Percentiles rank a stretch among this genome's conserved stretches.
phyloP scores from a whole-genome alignment of 2,797 vertebrate genomes.

The Dendrocincla fuliginosa region DNA sequence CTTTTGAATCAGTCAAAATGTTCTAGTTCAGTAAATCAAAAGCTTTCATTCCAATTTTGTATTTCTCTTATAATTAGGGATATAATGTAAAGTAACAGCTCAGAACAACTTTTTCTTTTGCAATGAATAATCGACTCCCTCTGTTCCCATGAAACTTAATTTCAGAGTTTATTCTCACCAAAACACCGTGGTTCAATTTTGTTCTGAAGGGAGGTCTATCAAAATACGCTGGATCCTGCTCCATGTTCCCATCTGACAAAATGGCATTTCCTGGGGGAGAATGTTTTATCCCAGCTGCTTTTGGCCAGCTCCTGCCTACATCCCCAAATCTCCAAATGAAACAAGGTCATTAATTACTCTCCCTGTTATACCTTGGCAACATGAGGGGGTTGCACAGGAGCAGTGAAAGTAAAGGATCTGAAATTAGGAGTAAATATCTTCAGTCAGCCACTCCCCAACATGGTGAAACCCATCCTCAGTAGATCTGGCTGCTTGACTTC shows the following conservation, averaged over 20 bases:
- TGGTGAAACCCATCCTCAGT: neutral
- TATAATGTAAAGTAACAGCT: conserved; percentile 39
- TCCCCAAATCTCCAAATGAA: neutral
- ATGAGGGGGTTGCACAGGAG: neutral
- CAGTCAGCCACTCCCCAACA: neutral
- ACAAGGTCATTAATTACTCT: neutral
- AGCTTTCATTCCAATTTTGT: conserved; percentile 45
- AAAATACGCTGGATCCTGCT: neutral
- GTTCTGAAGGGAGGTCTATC: neutral
- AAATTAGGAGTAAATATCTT: neutral
- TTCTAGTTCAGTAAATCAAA: conserved; percentile 60
- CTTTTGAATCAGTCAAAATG: conserved; percentile 52
- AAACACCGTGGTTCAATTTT: neutral
- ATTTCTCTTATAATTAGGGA: conserved; percentile 52
- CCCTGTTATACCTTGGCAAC: neutral
- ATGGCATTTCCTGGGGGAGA: neutral
- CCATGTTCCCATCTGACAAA: neutral
- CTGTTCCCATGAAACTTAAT: conserved; percentile 25
- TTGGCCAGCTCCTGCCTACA: neutral
- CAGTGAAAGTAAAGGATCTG: neutral
- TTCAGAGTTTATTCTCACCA: conserved; percentile 26
- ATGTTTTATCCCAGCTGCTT: neutral
- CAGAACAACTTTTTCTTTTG: conserved; percentile 42
- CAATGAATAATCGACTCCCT: neutral
- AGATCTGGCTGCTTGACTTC: neutral